Evolutionary conservation across 2,113 vertebrate genomes (phyloP), one percentile per base, ranked within the genome.

Genomic region (Guaruba guarouba): DNA sequence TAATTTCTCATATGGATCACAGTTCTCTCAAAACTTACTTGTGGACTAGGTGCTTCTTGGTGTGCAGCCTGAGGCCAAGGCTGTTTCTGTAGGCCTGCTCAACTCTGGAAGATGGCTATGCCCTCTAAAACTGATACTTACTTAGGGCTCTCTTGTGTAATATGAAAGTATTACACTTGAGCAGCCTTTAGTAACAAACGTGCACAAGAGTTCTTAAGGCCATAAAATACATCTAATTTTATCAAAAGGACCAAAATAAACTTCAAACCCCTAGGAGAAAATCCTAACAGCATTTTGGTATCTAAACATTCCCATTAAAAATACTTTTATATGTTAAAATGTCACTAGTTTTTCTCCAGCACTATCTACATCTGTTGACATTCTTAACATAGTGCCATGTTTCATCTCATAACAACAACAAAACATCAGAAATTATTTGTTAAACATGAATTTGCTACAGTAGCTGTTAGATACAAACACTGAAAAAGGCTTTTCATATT

Each of bases 261-360:
- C 82, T 88, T 74, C 31, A 63, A 92, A 86, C 27, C 90, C 66
- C 35, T 51, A 15, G 15, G 24, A 88, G 18, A 92, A 88, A 81
- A 83, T 29, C 20, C 76, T 71, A 67, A 51, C 25, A 75, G 51
- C n/a, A 77, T n/a, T 80, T 74, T 71, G 51, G 17, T 75, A 94
- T 75, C 17, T 86, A 93, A 94, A 95, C 69, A 88, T 81, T 94
- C 64, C 63, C 68, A 92, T 59, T 25, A 75, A 81, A 94, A 86
- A 51, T 80, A 70, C 19, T 76, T 82, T 41, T 25, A 0, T 54
- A 90, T 64, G 71, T 84, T 55, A 88, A 92, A 77, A 74, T 4
- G 10, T 51, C 49, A 51, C 49, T 25, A 51, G 49, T 51, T 51
- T 51, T 51, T 51, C 49, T 51, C 24, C 49, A 51, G 49, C 49